Base-by-base conservation (phyloP, 2,888 invertebrate species). In the Pristionchus maxplancki region DNA sequence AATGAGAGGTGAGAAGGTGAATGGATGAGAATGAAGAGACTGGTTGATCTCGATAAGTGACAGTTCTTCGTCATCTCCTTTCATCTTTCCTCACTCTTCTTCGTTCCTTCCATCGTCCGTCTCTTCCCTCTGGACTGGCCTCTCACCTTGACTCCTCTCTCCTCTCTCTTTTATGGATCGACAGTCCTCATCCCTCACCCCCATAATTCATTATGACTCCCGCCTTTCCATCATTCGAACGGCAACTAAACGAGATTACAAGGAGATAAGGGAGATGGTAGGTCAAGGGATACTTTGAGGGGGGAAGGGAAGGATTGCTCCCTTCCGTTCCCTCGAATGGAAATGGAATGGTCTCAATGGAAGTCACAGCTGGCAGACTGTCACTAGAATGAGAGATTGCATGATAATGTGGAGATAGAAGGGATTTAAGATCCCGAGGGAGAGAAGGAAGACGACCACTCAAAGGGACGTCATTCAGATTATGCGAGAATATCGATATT, bases 211-310 rank as follows among this genome's bases (percentile, higher is more conserved):
- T 74, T 74, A 74, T 37, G 74, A 74, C 40, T 74, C 6, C 74
- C 74, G 8, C 74, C 74, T 67, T 67, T 67, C 64, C 15, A 28
- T 67, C 64, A 67, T 67, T 67, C 31, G 11, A 84, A 71, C 84
- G 87, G 82, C 88, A 88, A 81, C 88, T 89, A 90, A 89, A 83
- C 90, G 90, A 89, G 89, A 90, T 90, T 90, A 89, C 88, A 89
- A 89, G 58, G n/a, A 58, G 58, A 58, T 58, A 58, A 58, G 58
- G n/a, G 24, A 58, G 6, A n/a, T 58, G 6, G 24, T 58, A 58
- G n/a, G 58, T 58, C 58, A 58, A 4, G n/a, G 58, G n/a, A n/a
- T 58, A 58, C 58, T n/a, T 58, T 24, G n/a, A 3, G 20, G 3
- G 20, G 24, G 20, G 53, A 44, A 53, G 53, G 58, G 53, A 53